Base-by-base conservation (phyloP, 92 coral and sea anemone genomes). In the Muricea muricata region DNA sequence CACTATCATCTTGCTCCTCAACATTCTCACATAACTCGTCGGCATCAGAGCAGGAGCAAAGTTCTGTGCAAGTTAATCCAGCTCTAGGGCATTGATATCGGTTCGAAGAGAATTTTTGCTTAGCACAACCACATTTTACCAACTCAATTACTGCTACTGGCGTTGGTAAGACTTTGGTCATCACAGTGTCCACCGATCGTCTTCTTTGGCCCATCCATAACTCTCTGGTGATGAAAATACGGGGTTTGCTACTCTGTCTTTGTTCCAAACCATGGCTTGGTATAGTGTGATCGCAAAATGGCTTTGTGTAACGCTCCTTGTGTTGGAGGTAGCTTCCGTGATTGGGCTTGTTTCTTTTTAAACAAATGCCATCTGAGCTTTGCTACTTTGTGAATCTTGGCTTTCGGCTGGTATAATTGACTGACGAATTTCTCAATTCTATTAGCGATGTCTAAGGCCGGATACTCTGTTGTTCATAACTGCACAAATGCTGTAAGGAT, bases 381-480 rank as follows among this genome's bases (percentile, higher is more conserved):
- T 24, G 73, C 74, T 34, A 84, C 88, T 0, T 61, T 52, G 21
- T 82, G 34, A 26, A 73, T 56, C 39, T 25, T 67, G 0, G 82
- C 74, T 26, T 84, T 84, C 23, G 88, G 88, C 54, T 24, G 41
- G 33, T 70, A 82, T 81, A 82, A 81, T 30, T 7, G 50, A 14
- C 50, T 7, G 50, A 42, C 50, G 7, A 42, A 14, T 14, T 42
- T 42, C 50, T 42, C 50, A 42, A 42, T 42, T 7, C 8, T 14
- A 42, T 42, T 14, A 14, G 8, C 14, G 14, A 14, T 42, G 14
- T 14, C 14, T 7, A 33, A 21, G 65, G 71, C 67, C 4, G 89
- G 80, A 28, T 86, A 82, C 57, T 29, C 56, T 17, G 89, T 78
- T 28, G 79, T 13, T 2, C 89, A 85, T 11, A 78, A 85, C 17